These are phyloP conservation scores for Leptobrachium leishanense DNA, from an alignment of 2,113 vertebrate genomes.

Conservation along the genomic window DNA sequence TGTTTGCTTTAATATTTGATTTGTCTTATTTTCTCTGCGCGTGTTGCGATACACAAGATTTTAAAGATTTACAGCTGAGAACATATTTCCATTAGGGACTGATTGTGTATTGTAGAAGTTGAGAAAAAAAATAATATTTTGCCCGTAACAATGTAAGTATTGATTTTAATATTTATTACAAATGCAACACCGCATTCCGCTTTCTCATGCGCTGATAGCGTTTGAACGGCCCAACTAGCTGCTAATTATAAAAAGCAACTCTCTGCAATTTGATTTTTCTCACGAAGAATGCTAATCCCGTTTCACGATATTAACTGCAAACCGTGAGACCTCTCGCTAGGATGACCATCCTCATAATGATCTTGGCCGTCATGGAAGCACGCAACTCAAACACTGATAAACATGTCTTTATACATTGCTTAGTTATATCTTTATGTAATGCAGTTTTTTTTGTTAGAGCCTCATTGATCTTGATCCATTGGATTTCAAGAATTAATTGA, in stretches of 20 bases:
- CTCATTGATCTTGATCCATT: too few relatives aligned
- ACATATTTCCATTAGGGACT: slow-evolving; percentile 34
- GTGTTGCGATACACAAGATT: background rate
- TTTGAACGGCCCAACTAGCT: slow-evolving; percentile 29
- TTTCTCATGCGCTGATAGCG: background rate
- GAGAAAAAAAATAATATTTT: slow-evolving; percentile 12
- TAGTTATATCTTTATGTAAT: too few relatives aligned
- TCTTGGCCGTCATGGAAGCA: background rate
- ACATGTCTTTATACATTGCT: too few relatives aligned
- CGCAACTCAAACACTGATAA: background rate
- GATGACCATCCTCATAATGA: background rate
- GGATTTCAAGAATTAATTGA: too few relatives aligned
- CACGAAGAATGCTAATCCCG: slow-evolving; percentile 26
- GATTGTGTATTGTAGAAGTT: slow-evolving; percentile 30
- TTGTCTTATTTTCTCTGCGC: slow-evolving; percentile 32
- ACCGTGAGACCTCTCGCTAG: background rate
- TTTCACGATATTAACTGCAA: background rate
- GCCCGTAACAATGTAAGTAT: slow-evolving; percentile 37
- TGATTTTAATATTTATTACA: slow-evolving; percentile 47
- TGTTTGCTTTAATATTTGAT: slow-evolving; percentile 46
- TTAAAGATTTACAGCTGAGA: slow-evolving; percentile 15
- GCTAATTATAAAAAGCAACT: slow-evolving; percentile 43
- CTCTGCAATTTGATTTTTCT: slow-evolving; percentile 11
- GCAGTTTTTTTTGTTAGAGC: too few relatives aligned
- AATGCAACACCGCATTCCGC: slow-evolving; percentile 9